These are phyloP conservation scores for Rhimphoctona megacephalus DNA, from an alignment of 2,888 invertebrate species.

Conservation along the genomic window DNA sequence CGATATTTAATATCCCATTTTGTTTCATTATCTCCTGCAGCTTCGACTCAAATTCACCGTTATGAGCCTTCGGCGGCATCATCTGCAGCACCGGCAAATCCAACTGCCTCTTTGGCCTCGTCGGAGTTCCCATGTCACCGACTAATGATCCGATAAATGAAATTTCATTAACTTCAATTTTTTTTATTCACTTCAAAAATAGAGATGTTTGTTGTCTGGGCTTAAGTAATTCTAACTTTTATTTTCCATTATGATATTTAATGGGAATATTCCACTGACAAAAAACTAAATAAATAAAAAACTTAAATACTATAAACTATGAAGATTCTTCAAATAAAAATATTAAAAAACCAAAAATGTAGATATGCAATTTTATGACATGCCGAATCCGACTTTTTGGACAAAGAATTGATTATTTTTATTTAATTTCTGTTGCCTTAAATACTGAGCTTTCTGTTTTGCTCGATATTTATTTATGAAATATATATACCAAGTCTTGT, in stretches of 20 bases:
- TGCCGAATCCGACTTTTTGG: neutral
- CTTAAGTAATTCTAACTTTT: neutral
- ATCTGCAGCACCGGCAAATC: slow-evolving; percentile 88
- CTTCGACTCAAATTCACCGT: slow-evolving; percentile 90
- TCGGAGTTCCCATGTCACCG: slow-evolving; percentile 86
- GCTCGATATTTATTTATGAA: neutral
- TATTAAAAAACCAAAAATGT: neutral
- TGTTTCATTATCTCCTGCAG: slow-evolving; percentile 97
- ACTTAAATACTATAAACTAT: no score
- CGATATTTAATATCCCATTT: slow-evolving; percentile 95
- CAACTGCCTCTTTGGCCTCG: slow-evolving; percentile 86
- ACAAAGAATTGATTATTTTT: neutral
- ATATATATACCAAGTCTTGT: neutral
- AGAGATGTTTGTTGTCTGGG: neutral
- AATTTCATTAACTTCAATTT: neutral
- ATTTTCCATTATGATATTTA: neutral
- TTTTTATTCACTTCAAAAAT: neutral
- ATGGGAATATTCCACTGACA: no score
- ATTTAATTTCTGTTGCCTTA: neutral
- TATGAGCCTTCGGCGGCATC: slow-evolving; percentile 88
- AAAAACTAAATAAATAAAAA: no score
- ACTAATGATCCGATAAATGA: slow-evolving; percentile 75
- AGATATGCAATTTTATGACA: neutral
- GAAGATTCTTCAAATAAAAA: no score
- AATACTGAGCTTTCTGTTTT: neutral